A percentile compares a stretch with the other conserved stretches of the same genome.
phyloP scores from a whole-genome alignment of 2,888 invertebrate species.

The Eudemis profundana region DNA sequence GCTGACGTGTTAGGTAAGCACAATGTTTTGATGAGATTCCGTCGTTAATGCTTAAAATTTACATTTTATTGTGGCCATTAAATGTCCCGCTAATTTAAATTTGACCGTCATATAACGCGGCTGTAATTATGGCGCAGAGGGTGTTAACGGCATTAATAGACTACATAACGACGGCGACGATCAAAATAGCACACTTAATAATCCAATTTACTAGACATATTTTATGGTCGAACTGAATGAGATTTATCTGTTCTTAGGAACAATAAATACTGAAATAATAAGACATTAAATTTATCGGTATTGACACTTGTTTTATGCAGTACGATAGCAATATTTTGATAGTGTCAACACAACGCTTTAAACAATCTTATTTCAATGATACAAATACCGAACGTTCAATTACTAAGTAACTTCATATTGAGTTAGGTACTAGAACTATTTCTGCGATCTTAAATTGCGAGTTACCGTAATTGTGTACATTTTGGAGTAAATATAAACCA shows the following conservation, averaged over 20 bases:
- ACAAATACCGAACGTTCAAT: too few relatives aligned
- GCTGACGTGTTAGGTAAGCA: slow-evolving; percentile 38
- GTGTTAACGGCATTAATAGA: not conserved
- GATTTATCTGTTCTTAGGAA: not conserved
- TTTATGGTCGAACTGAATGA: not conserved
- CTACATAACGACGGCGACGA: not conserved
- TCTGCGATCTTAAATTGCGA: too few relatives aligned
- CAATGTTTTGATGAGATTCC: slow-evolving; percentile 38
- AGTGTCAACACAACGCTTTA: too few relatives aligned
- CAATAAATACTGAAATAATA: not conserved
- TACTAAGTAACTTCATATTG: too few relatives aligned
- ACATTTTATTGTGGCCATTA: slow-evolving; percentile 36
- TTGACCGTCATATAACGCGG: slow-evolving; percentile 45
- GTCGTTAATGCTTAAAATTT: slow-evolving; percentile 38
- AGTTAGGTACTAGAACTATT: too few relatives aligned
- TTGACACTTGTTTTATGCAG: not conserved
- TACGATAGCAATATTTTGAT: not conserved
- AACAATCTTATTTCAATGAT: too few relatives aligned
- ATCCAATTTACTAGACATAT: not conserved
- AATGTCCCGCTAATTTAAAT: slow-evolving; percentile 34
- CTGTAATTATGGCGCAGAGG: slow-evolving; percentile 49
- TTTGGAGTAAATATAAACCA: too few relatives aligned
- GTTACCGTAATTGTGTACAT: too few relatives aligned
- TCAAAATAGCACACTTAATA: not conserved
- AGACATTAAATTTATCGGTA: not conserved